Conservation (phyloP, 2,113 vertebrate species). For the Emydocephalus ijimae region DNA sequence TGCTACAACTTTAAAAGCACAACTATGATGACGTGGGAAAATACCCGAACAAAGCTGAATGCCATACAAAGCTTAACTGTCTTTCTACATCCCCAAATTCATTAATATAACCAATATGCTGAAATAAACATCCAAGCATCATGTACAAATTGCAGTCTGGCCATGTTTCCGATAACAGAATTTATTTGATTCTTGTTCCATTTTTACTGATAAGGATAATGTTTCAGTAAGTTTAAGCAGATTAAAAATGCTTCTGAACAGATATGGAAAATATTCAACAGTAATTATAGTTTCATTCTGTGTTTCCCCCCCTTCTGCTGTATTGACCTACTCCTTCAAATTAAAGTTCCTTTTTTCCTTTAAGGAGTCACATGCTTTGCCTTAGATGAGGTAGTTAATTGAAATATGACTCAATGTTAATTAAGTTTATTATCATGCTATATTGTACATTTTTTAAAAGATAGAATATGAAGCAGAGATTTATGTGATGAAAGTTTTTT, state of each 20-base stretch:
- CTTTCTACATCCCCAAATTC: not conserved
- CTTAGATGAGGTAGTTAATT: not conserved
- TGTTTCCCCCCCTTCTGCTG: not conserved
- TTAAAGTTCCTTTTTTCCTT: not conserved
- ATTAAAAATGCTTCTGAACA: slow-evolving; percentile 1
- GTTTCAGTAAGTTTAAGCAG: slow-evolving; percentile 6
- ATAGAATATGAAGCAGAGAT: not conserved
- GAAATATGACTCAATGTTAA: not conserved
- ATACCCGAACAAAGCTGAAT: too few species aligned
- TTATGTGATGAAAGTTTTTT: not conserved
- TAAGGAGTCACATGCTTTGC: not conserved
- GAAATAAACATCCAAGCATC: not conserved
- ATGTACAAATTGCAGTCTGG: not conserved
- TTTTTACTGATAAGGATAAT: slow-evolving; percentile 10
- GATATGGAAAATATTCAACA: not conserved
- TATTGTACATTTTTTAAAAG: not conserved
- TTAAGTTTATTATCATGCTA: not conserved
- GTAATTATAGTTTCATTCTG: not conserved
- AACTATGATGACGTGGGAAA: too few species aligned
- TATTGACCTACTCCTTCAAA: not conserved
- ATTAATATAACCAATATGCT: not conserved
- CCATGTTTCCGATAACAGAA: not conserved
- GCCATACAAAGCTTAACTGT: not conserved
- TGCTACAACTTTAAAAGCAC: too few species aligned
- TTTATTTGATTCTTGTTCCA: slow-evolving; percentile 11